These are phyloP conservation scores for Pseudomyrmex dendroicus DNA, from an alignment of 1,140 invertebrate species.

Conservation along the genomic window DNA sequence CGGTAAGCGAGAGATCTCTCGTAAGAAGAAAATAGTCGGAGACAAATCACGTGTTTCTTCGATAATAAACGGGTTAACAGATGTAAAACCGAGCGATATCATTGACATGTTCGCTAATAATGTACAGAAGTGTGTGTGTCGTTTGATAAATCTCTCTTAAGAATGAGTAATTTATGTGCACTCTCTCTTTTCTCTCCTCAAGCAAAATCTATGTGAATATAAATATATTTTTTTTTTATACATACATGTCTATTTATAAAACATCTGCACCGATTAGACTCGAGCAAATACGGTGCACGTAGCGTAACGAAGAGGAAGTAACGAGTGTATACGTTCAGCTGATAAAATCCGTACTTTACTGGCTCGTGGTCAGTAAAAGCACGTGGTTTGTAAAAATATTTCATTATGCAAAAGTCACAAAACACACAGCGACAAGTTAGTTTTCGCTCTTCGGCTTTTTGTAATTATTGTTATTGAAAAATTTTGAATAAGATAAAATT, in stretches of 20 bases:
- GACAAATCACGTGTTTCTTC: neutral
- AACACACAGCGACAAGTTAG: neutral
- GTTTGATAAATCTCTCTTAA: too few species aligned
- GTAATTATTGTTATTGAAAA: neutral
- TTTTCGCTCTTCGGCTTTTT: too few species aligned
- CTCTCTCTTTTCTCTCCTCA: neutral
- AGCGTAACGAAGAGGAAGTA: conserved; percentile 50
- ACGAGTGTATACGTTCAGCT: conserved; percentile 45
- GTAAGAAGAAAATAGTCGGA: too few species aligned
- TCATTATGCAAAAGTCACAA: neutral
- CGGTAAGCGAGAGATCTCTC: conserved; percentile 1
- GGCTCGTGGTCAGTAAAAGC: neutral
- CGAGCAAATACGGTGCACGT: conserved; percentile 12
- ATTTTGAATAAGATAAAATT: neutral
- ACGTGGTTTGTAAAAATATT: conserved; percentile 32
- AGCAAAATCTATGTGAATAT: too few species aligned
- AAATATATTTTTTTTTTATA: too few species aligned
- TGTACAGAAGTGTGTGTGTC: too few species aligned
- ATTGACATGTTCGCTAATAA: neutral
- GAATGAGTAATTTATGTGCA: too few species aligned
- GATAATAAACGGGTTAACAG: neutral
- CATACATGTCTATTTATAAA: too few species aligned
- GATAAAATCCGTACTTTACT: conserved; percentile 37
- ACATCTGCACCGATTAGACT: neutral
- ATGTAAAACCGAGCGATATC: neutral